Conservation (phyloP, 2,888 invertebrate species). For the Conops quadrifasciatus region DNA sequence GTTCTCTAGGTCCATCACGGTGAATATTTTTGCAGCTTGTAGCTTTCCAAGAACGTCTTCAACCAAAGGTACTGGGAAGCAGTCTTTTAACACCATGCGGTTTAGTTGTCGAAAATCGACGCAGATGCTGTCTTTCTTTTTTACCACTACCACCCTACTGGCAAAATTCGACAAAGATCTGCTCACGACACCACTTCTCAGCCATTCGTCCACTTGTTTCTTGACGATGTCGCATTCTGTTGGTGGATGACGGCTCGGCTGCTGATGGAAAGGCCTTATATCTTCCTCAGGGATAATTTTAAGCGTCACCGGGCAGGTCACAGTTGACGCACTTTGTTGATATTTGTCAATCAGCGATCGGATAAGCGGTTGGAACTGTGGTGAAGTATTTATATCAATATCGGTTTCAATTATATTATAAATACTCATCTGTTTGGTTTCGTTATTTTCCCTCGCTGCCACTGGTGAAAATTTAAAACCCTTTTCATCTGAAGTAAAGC, state of each 20-base stretch:
- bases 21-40: conserved; percentile 10
- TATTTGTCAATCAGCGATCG: conserved; percentile 28
- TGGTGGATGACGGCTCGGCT: conserved; percentile 35
- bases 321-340: conserved; percentile 18
- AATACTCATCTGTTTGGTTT: neutral
- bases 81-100: conserved; percentile 52
- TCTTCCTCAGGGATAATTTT: conserved; percentile 39
- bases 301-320: conserved; percentile 33
- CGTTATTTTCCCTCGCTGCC: conserved; percentile 15
- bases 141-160: conserved; percentile 16
- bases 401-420: conserved; percentile 26
- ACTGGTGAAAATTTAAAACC: neutral
- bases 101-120: conserved; percentile 60
- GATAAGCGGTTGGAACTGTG: conserved; percentile 23
- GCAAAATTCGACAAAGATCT: conserved; percentile 23
- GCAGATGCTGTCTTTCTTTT: conserved; percentile 44
- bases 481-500: neutral
- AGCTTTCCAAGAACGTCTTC: conserved; percentile 37
- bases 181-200: conserved; percentile 15
- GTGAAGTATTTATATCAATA: conserved; percentile 19
- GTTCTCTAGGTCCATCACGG: conserved; percentile 36
- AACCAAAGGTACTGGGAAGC: conserved; percentile 49
- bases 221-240: conserved; percentile 33
- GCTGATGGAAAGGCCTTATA: conserved; percentile 35
- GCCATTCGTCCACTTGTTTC: conserved; percentile 25